Evolutionary conservation across 2,888 invertebrate species (phyloP).

Genomic region (Tolmerus cingulatus): DNA sequence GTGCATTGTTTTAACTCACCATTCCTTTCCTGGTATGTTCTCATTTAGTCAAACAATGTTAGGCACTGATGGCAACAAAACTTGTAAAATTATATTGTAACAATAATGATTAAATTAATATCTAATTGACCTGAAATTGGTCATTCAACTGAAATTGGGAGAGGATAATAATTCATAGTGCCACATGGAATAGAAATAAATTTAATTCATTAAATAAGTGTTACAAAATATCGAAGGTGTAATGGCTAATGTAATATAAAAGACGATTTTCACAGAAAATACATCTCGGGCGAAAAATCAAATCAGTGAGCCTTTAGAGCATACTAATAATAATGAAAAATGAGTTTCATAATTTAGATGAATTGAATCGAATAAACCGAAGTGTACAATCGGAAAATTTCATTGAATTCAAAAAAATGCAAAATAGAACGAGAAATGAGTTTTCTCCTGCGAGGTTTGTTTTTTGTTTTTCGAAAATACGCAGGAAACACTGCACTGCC

Average conservation of each 20-base stretch:
- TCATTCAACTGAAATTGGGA: neutral
- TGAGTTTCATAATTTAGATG: constrained; percentile 27
- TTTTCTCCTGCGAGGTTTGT: neutral
- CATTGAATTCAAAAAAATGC: neutral
- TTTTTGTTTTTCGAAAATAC: neutral
- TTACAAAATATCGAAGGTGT: neutral
- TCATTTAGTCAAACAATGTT: no score
- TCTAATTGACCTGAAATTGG: neutral
- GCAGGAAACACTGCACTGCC: neutral
- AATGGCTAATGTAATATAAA: constrained; percentile 29
- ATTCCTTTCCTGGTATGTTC: no score
- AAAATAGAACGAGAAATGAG: neutral
- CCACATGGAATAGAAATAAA: constrained; percentile 2
- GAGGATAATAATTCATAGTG: neutral
- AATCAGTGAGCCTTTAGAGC: neutral
- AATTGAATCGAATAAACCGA: neutral
- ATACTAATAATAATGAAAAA: neutral
- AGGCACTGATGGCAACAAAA: no score
- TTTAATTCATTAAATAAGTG: constrained; percentile 31
- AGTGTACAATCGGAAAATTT: neutral
- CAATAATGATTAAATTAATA: neutral
- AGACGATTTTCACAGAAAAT: constrained; percentile 43
- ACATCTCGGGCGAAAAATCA: constrained; percentile 2
- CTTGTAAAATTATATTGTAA: no score
- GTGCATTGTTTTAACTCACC: no score